A percentile compares a stretch with the other conserved stretches of the same genome.
These are phyloP conservation scores for Anolis apletophallus DNA, from an alignment of 2,797 vertebrate species.

Conservation along the genomic window DNA sequence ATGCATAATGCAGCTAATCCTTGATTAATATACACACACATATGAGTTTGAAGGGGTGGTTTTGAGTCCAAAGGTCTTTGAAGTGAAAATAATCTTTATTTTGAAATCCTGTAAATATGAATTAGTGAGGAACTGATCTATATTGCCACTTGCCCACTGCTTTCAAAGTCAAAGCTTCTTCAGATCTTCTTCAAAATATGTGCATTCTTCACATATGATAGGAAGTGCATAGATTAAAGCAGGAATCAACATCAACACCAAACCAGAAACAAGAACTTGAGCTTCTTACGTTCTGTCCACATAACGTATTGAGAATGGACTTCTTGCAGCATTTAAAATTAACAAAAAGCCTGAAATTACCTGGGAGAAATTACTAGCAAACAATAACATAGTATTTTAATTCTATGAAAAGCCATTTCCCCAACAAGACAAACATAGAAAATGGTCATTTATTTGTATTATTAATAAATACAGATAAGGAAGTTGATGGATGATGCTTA, in stretches of 20 bases:
- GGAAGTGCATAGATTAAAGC: neutral
- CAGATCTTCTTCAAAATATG: neutral
- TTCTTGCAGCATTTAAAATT: neutral
- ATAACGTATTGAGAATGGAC: neutral
- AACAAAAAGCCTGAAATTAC: neutral
- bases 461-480: conserved; percentile 72
- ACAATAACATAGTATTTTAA: neutral
- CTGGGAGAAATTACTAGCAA: neutral
- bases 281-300: neutral
- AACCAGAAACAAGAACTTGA: neutral
- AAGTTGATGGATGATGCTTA: conserved; percentile 55
- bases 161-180: neutral
- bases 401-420: neutral
- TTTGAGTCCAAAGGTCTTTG: neutral
- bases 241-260: neutral
- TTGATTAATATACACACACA: neutral
- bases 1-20: neutral
- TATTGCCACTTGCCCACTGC: neutral
- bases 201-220: neutral
- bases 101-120: neutral
- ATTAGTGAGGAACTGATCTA: neutral
- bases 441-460: conserved; percentile 68
- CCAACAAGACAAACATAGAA: conserved; percentile 35
- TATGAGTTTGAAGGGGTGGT: neutral
- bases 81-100: neutral